Percentiles rank a stretch among this genome's conserved stretches.
Evolutionary conservation across 2,113 vertebrate species (phyloP).

Genomic region (Trichomycterus rosablanca): DNA sequence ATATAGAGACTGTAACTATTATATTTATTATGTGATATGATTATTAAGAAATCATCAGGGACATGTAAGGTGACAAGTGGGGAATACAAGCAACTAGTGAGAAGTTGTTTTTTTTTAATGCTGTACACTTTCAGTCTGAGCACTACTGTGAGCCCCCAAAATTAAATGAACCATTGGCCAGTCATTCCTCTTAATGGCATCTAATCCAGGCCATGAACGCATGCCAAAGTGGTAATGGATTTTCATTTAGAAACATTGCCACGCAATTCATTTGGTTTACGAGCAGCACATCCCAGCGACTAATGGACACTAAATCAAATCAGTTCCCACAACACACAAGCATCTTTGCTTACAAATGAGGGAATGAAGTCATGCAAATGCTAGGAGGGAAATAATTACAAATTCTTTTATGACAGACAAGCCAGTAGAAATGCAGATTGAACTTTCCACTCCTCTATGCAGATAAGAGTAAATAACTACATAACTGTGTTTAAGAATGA

Average conservation of each 20-base stretch:
- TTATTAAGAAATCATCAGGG: too few relatives aligned
- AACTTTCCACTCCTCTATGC: too few relatives aligned
- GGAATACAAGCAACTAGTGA: conserved; percentile 1
- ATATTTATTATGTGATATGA: too few relatives aligned
- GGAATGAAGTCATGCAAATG: conserved; percentile 15
- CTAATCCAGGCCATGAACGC: conserved; percentile 37
- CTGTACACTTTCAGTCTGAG: conserved; percentile 21
- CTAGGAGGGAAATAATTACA: not conserved
- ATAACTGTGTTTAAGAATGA: too few relatives aligned
- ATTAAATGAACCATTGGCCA: conserved; percentile 31
- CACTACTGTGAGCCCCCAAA: conserved; percentile 3
- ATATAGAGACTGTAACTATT: too few relatives aligned
- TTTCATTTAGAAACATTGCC: conserved; percentile 25
- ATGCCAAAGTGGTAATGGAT: conserved; percentile 40
- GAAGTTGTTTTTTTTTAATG: conserved; percentile 4
- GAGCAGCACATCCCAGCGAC: conserved; percentile 10
- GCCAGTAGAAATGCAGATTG: not conserved
- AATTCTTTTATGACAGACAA: not conserved
- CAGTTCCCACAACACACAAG: conserved; percentile 7
- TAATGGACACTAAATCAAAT: conserved; percentile 30
- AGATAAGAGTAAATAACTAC: too few relatives aligned
- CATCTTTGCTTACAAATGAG: not conserved
- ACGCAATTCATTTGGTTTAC: conserved; percentile 36
- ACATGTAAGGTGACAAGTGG: too few relatives aligned
- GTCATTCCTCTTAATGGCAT: conserved; percentile 32